Conservation (phyloP, 2,888 invertebrate species). For the Callyntrura guangdongensis region DNA sequence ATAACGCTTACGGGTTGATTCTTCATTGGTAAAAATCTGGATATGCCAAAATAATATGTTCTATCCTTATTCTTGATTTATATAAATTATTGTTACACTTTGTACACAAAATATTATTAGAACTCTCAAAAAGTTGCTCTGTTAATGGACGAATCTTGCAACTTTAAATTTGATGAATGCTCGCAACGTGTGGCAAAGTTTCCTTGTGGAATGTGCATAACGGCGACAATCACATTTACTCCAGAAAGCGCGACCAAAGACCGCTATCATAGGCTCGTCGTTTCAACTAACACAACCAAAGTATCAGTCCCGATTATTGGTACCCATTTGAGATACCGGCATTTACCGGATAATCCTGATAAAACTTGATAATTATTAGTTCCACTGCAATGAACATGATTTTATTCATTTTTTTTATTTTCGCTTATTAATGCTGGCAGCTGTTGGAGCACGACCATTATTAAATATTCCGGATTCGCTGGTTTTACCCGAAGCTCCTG, state of each 20-base stretch:
- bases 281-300: slow-evolving; percentile 75
- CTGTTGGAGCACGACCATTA: slow-evolving; percentile 80
- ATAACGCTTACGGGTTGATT: background rate
- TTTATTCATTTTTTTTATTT: background rate
- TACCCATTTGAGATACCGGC: slow-evolving; percentile 42
- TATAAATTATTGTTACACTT: no score
- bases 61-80: no score
- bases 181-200: slow-evolving; percentile 78
- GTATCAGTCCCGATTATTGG: slow-evolving; percentile 82
- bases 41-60: background rate
- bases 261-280: slow-evolving; percentile 79
- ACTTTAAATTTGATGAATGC: slow-evolving; percentile 79
- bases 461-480: slow-evolving; percentile 81
- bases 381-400: no score
- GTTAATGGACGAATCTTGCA: slow-evolving; percentile 79
- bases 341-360: no score
- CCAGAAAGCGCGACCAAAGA: slow-evolving; percentile 79
- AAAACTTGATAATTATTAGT: no score
- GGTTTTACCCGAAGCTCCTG: slow-evolving; percentile 78
- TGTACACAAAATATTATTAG: slow-evolving; percentile 53
- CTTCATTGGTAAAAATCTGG: no score
- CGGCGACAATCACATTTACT: slow-evolving; percentile 78
- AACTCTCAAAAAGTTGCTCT: slow-evolving; percentile 81
- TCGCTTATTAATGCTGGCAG: slow-evolving; percentile 54
- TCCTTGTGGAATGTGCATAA: slow-evolving; percentile 82